Conservation (phyloP, 2,888 invertebrate species). For the Micoletzkya japonica region DNA sequence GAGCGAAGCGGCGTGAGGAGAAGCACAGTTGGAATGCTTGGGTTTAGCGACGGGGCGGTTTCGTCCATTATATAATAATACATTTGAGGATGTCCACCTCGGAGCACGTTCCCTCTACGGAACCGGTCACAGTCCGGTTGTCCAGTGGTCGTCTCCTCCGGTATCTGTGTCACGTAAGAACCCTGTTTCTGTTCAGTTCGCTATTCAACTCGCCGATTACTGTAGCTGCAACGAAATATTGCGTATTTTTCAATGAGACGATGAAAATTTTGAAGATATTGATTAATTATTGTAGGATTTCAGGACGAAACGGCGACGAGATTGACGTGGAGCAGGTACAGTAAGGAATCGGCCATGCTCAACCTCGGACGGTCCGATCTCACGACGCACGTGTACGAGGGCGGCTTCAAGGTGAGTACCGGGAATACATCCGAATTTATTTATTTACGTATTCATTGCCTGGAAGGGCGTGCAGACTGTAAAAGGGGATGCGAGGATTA, state of each 20-base stretch:
- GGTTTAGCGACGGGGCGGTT: too few species aligned
- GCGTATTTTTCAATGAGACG: too few species aligned
- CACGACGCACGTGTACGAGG: slow-evolving; percentile 65
- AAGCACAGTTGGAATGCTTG: too few species aligned
- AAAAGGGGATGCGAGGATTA: background rate
- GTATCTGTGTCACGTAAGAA: slow-evolving; percentile 16
- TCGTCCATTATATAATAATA: too few species aligned
- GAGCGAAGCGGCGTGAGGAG: too few species aligned
- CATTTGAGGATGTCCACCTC: background rate
- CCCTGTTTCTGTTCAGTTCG: background rate
- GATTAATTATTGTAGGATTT: background rate
- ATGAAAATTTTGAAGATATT: too few species aligned
- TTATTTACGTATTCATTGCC: too few species aligned
- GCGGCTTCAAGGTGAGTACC: slow-evolving; percentile 80
- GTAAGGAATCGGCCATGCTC: slow-evolving; percentile 4
- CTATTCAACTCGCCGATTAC: background rate
- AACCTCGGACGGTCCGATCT: slow-evolving; percentile 45
- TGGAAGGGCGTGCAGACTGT: background rate
- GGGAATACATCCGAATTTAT: background rate
- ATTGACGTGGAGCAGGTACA: background rate
- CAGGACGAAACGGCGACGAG: slow-evolving; percentile 10
- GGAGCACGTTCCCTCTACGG: background rate
- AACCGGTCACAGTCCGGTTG: too few species aligned
- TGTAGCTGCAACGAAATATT: too few species aligned
- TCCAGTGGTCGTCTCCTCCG: slow-evolving; percentile 4